Percentiles rank a stretch among this genome's conserved stretches.
phyloP scores from a whole-genome alignment of 2,113 vertebrate genomes.

The Connochaetes taurinus region DNA sequence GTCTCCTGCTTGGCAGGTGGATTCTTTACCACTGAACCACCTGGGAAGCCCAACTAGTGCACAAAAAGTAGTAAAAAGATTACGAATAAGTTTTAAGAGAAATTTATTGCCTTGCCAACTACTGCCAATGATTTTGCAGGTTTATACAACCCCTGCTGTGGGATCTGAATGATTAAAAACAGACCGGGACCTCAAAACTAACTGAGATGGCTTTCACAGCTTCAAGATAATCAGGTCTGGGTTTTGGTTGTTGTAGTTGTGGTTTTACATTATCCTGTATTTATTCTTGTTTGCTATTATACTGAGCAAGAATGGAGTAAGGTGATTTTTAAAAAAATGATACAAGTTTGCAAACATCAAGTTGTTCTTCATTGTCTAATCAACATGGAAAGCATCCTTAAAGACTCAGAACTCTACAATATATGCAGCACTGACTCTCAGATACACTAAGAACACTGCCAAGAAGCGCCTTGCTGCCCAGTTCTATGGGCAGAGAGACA shows the following conservation, averaged over 20 bases:
- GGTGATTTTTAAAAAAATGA: neutral
- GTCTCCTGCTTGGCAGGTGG: neutral
- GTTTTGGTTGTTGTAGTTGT: neutral
- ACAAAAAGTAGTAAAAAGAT: neutral
- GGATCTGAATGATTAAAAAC: neutral
- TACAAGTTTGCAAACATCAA: neutral
- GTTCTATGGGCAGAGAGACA: neutral
- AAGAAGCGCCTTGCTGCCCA: accelerated
- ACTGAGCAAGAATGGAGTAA: neutral
- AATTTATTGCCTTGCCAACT: neutral
- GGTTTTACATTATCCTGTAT: neutral
- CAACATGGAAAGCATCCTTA: neutral
- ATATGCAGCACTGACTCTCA: neutral
- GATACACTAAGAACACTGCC: neutral
- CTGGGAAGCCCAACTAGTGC: neutral
- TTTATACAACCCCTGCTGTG: neutral
- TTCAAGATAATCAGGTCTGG: neutral
- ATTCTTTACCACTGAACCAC: neutral
- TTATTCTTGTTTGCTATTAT: neutral
- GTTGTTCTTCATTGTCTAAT: neutral
- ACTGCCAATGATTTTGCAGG: neutral
- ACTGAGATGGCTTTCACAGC: neutral
- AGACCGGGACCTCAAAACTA: neutral
- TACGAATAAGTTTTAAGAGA: neutral
- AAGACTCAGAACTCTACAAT: neutral